These are phyloP conservation scores for Thomomys bottae DNA, from an alignment of 2,113 vertebrate genomes.

Conservation along the genomic window DNA sequence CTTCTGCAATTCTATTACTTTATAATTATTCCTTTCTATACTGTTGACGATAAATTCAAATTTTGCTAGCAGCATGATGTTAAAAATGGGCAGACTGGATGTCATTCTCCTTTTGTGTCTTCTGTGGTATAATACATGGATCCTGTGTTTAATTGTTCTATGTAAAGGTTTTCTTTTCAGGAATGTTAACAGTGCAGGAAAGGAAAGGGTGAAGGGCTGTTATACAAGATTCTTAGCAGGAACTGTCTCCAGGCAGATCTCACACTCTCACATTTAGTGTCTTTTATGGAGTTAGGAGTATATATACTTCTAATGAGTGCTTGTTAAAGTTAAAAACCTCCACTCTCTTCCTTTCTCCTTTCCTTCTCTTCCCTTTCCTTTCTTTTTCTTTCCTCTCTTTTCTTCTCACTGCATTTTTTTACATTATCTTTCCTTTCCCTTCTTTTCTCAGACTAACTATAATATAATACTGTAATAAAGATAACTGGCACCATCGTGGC, in stretches of 20 bases:
- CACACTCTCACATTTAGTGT: background rate
- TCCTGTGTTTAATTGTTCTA: background rate
- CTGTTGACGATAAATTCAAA: constrained; percentile 40
- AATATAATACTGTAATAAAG: too few species aligned
- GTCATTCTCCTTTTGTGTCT: background rate
- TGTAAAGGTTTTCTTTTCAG: constrained; percentile 32
- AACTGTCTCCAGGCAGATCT: background rate
- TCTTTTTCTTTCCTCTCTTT: too few species aligned
- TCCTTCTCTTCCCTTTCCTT: too few species aligned
- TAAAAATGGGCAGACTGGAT: constrained; percentile 23
- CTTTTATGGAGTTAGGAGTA: background rate
- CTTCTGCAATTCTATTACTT: background rate
- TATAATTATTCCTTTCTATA: constrained; percentile 15
- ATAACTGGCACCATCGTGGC: too few species aligned
- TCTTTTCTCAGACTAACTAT: background rate
- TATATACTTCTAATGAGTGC: background rate
- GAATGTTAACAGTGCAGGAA: background rate
- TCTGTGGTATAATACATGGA: background rate
- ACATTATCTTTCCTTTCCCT: too few species aligned
- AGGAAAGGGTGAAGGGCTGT: background rate
- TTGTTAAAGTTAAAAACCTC: constrained; percentile 4
- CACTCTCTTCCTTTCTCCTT: background rate
- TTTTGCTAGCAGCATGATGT: constrained; percentile 15
- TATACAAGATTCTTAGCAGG: background rate
- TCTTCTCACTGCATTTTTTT: too few species aligned